Percentiles rank a stretch among this genome's conserved stretches.
Evolutionary conservation across 2,888 invertebrate species (phyloP).

Genomic region (Argyra leucocephala): DNA sequence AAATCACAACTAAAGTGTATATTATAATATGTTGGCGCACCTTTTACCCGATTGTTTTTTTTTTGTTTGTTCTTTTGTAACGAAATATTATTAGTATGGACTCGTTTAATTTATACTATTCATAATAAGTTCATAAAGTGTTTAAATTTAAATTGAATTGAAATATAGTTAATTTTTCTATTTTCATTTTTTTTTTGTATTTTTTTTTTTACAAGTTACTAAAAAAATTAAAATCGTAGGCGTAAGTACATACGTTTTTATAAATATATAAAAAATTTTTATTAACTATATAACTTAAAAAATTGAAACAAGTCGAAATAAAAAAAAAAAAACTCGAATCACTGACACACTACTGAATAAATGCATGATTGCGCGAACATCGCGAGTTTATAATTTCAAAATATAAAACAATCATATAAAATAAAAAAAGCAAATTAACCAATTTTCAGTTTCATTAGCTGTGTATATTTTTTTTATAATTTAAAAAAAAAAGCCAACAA

Average conservation of each 20-base stretch:
- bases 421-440: background rate
- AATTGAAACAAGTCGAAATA: background rate
- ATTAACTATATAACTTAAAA: background rate
- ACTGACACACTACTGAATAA: background rate
- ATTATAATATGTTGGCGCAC: too few species aligned
- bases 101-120: too few species aligned
- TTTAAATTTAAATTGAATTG: too few species aligned
- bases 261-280: background rate
- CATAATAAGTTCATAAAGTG: too few species aligned
- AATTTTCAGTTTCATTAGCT: background rate
- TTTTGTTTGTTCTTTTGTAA: too few species aligned
- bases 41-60: too few species aligned
- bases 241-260: background rate
- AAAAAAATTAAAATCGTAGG: background rate
- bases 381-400: background rate
- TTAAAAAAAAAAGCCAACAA: background rate
- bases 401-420: background rate
- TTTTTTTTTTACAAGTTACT: too few species aligned
- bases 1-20: too few species aligned
- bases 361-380: constrained; percentile 4
- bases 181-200: too few species aligned
- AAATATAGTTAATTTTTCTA: too few species aligned
- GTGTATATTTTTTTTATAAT: too few species aligned
- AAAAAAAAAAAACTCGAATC: background rate
- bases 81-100: too few species aligned